Percentiles rank a stretch among this genome's conserved stretches.
Evolutionary conservation across 2,113 vertebrate genomes (phyloP).

Genomic region (Cochlearius cochlearius): DNA sequence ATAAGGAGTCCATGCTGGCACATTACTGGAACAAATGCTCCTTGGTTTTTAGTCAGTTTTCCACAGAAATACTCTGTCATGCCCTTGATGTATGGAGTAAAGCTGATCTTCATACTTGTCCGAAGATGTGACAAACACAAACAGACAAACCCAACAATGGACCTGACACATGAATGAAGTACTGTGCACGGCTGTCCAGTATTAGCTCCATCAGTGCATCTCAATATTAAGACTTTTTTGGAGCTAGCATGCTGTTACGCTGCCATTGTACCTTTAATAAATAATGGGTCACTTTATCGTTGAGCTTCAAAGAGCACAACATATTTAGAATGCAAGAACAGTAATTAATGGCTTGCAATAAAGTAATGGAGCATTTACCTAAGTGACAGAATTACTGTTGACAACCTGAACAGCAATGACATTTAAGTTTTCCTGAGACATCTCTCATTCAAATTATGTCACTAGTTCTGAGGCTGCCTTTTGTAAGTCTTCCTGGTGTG

Average conservation of each 20-base stretch:
- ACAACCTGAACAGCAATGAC: slow-evolving; percentile 4
- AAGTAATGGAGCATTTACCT: slow-evolving; percentile 31
- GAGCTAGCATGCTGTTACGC: neutral
- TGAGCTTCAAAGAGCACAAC: neutral
- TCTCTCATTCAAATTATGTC: slow-evolving; percentile 34
- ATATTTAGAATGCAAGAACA: neutral
- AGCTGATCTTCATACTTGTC: neutral
- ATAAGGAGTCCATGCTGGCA: neutral
- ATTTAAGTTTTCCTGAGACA: slow-evolving; percentile 46
- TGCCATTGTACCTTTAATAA: neutral
- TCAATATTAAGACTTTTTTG: neutral
- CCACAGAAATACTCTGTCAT: neutral
- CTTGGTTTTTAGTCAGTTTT: neutral
- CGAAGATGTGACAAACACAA: neutral
- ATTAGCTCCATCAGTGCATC: neutral
- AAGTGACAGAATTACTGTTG: slow-evolving; percentile 34
- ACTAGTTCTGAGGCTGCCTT: neutral
- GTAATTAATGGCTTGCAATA: slow-evolving; percentile 29
- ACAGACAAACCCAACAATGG: neutral
- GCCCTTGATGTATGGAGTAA: neutral
- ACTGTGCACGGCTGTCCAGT: neutral
- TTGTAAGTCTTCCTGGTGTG: neutral
- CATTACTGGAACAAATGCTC: neutral
- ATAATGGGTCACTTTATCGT: neutral
- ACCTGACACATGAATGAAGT: neutral